Evolutionary conservation across 2,113 vertebrate genomes (phyloP), one percentile per base, ranked within the genome.

Genomic region (Syngnathus scovelli): DNA sequence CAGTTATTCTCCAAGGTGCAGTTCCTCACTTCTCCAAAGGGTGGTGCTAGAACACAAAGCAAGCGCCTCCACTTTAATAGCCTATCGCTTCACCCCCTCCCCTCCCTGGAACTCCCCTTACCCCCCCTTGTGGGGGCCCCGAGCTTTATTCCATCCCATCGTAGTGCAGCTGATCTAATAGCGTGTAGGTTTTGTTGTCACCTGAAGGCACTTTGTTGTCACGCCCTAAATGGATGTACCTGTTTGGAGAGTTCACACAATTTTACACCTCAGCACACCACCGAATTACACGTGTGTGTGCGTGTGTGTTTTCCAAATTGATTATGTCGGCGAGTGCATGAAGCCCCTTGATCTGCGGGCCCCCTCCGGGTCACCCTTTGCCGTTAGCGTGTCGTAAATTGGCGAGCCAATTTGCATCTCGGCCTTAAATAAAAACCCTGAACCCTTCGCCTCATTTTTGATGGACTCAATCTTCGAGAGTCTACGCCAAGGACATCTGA

Each of bases 101-200:
- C 10, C 39, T n/a, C 49, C n/a, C 49, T 52, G 3, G 49, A 19
- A 4, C 19, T 1, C 15, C 58, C 58, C 36, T 9, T 9, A 36
- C 63, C 75, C 54, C 71, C 64, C 71, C 60, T 67, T 70, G 67
- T 69, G 65, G 27, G 64, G 69, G 78, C 69, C 77, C 85, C 51
- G 51, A 7, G 75, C 77, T 87, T 86, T 83, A 78, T 86, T 85
- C 81, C 83, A 83, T 85, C 84, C 71, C 84, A 79, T 73, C 71
- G 67, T 80, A 79, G 79, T 73, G 85, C 78, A 75, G 81, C 78
- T 82, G 80, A 86, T 89, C 82, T 86, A 86, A 86, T 85, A 74
- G 81, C 83, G 79, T 85, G 82, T 81, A 83, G 77, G 74, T 83
- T 85, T 78, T 76, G 81, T 78, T 85, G 81, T 87, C 83, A 81